Evolutionary conservation across 1,140 invertebrate genomes (phyloP).

Genomic region (Rhynchophorus ferrugineus): DNA sequence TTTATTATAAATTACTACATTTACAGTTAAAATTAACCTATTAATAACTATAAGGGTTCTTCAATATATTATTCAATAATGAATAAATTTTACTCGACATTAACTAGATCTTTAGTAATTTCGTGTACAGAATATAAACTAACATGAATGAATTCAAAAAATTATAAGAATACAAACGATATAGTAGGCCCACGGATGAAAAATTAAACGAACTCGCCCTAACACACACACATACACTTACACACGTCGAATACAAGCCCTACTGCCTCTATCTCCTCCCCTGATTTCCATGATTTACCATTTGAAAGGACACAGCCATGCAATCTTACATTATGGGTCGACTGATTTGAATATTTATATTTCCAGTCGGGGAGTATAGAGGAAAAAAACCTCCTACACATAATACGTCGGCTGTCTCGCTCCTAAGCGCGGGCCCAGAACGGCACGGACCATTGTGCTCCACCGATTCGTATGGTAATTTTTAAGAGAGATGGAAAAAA

Average conservation of each 20-base stretch:
- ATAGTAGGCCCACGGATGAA: not conserved
- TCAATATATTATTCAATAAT: too few species aligned
- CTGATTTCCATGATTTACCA: conserved; percentile 38
- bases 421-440: not conserved
- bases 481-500: conserved; percentile 26
- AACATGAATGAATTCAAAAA: too few species aligned
- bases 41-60: too few species aligned
- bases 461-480: conserved; percentile 19
- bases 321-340: conserved; percentile 27
- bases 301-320: conserved; percentile 30
- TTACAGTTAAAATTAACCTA: too few species aligned
- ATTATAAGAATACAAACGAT: too few species aligned
- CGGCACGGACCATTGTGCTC: not conserved
- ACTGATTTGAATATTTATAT: conserved; percentile 29
- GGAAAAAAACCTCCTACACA: conserved; percentile 17
- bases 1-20: too few species aligned
- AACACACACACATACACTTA: not conserved
- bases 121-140: too few species aligned
- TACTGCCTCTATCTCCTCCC: conserved; percentile 2
- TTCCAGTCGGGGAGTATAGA: conserved; percentile 17
- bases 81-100: too few species aligned
- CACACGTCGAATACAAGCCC: not conserved
- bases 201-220: not conserved
- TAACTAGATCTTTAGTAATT: too few species aligned
- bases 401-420: conserved; percentile 5